Conservation (phyloP, 2,797 vertebrate genomes). For the Tragelaphus eurycerus region DNA sequence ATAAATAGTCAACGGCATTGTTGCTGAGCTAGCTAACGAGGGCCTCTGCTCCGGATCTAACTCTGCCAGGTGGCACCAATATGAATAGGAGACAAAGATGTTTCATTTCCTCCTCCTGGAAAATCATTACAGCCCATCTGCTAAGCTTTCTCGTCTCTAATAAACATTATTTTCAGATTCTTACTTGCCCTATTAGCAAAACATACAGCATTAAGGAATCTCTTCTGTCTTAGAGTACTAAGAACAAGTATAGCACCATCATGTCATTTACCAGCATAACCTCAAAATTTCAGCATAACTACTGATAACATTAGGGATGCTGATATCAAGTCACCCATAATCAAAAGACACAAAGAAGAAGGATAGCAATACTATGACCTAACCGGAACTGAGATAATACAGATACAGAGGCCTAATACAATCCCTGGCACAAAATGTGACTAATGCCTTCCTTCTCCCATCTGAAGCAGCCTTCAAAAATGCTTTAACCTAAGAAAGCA, state of each 20-base stretch:
- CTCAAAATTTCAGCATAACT: neutral
- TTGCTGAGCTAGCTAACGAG: neutral
- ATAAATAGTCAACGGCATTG: neutral
- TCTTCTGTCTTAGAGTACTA: neutral
- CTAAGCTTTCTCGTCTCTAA: neutral
- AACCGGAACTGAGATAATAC: neutral
- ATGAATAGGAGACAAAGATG: neutral
- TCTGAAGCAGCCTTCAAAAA: neutral
- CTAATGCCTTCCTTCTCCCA: neutral
- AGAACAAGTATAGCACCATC: neutral
- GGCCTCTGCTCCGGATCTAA: neutral
- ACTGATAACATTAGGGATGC: neutral
- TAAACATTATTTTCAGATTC: neutral
- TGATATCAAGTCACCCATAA: neutral
- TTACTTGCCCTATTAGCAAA: slow-evolving; percentile 15
- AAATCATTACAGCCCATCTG: slow-evolving; percentile 26
- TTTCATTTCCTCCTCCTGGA: slow-evolving; percentile 19
- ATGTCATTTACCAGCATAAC: neutral
- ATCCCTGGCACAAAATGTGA: neutral
- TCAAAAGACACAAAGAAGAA: slow-evolving; percentile 16
- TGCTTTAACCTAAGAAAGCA: neutral
- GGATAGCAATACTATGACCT: neutral
- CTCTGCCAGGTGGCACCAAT: neutral
- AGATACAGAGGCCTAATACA: neutral
- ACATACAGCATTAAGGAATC: neutral